Evolutionary conservation across 2,113 vertebrate species (phyloP).

Genomic region (Dipodomys stephensi): DNA sequence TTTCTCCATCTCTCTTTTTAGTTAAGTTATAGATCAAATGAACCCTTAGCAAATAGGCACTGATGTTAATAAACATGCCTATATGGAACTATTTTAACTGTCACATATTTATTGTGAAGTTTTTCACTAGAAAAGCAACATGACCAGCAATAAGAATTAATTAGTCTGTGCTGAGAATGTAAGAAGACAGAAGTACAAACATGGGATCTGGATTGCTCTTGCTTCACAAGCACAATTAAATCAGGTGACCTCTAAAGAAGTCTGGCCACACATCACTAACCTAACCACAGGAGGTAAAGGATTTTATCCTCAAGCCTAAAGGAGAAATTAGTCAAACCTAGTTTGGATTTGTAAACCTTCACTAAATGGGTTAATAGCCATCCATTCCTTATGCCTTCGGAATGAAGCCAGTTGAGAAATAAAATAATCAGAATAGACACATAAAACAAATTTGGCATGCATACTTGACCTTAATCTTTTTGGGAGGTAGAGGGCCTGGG

Average conservation of each 20-base stretch:
- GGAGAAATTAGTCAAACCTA: constrained; percentile 32
- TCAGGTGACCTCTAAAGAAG: not conserved
- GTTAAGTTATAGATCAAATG: constrained; percentile 56
- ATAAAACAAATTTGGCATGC: not conserved
- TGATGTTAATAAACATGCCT: constrained; percentile 69
- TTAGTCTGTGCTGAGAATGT: not conserved
- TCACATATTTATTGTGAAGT: not conserved
- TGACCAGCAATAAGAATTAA: not conserved
- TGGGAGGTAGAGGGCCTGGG: no score
- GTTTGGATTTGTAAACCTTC: not conserved
- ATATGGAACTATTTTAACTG: constrained; percentile 33
- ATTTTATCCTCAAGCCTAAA: not conserved
- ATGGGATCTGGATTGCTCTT: not conserved
- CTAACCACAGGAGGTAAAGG: not conserved
- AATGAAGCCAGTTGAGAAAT: not conserved
- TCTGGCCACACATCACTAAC: not conserved
- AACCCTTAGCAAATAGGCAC: constrained; percentile 36
- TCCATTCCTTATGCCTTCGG: constrained; percentile 12
- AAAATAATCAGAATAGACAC: constrained; percentile 15
- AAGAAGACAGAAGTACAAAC: not conserved
- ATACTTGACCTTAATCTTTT: not conserved
- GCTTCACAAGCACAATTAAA: not conserved
- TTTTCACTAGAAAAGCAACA: not conserved
- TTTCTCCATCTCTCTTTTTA: not conserved
- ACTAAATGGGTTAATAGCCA: not conserved